Evolutionary conservation across 2,888 invertebrate genomes (phyloP).

Genomic region (Tyria jacobaeae): DNA sequence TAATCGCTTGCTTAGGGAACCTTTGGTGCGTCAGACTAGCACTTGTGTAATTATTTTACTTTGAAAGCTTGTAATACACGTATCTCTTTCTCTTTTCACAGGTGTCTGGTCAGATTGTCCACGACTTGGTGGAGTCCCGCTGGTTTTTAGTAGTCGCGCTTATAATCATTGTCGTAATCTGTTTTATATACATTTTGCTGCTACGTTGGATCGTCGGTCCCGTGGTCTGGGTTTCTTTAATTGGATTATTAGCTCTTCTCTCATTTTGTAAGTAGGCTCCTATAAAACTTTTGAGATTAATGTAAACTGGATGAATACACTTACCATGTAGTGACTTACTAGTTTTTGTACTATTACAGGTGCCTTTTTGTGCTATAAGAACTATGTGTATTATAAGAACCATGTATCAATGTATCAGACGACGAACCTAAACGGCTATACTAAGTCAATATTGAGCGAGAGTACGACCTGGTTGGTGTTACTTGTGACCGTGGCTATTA

Average conservation of each 20-base stretch:
- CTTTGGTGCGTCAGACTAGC: too few species aligned
- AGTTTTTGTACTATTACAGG: constrained; percentile 67
- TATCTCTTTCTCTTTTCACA: constrained; percentile 57
- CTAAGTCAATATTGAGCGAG: constrained; percentile 83
- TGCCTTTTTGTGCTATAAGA: constrained; percentile 87
- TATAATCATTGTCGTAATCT: constrained; percentile 89
- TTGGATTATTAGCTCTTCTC: constrained; percentile 90
- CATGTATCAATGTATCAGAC: constrained; percentile 67
- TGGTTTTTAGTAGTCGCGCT: constrained; percentile 90
- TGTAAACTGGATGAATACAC: too few species aligned
- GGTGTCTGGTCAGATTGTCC: constrained; percentile 91
- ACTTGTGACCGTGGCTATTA: constrained; percentile 88
- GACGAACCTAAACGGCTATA: constrained; percentile 72
- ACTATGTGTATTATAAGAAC: constrained; percentile 85
- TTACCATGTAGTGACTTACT: background rate
- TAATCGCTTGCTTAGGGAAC: too few species aligned
- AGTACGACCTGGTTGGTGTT: constrained; percentile 90
- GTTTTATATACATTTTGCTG: constrained; percentile 94
- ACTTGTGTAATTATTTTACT: too few species aligned
- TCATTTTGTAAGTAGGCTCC: constrained; percentile 84
- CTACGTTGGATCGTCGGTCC: constrained; percentile 95
- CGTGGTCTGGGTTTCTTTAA: constrained; percentile 95
- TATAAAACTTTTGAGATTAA: background rate
- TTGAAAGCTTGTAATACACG: too few species aligned
- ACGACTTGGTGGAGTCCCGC: constrained; percentile 91